Conservation (phyloP, 2,797 vertebrate species). For the Varecia variegata region DNA sequence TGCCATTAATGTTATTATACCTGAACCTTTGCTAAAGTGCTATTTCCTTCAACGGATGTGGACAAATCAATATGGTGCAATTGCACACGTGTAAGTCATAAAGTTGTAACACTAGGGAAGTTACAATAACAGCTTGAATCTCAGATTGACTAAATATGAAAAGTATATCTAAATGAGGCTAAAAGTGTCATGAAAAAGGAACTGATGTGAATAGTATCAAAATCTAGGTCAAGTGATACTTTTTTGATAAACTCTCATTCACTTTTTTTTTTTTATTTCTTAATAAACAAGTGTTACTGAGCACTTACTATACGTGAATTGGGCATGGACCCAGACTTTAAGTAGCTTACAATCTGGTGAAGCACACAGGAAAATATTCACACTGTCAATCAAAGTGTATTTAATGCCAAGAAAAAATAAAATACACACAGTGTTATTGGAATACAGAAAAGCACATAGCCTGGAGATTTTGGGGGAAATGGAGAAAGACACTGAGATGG, state of each 20-base stretch:
- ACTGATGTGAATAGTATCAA: background rate
- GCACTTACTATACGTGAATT: background rate
- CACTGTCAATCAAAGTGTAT: background rate
- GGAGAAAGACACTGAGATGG: background rate
- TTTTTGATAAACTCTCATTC: background rate
- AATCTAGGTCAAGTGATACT: background rate
- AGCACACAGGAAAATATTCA: background rate
- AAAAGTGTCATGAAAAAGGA: background rate
- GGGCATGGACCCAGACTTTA: background rate
- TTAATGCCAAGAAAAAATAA: background rate
- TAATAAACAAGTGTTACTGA: background rate
- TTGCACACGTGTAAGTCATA: background rate
- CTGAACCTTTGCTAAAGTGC: background rate
- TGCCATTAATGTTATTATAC: conserved; percentile 19
- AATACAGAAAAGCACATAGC: background rate
- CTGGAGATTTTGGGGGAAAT: background rate
- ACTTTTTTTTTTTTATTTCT: background rate
- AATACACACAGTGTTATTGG: background rate
- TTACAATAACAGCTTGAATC: background rate
- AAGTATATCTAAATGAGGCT: background rate
- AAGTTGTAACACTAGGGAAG: background rate
- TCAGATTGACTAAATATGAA: background rate
- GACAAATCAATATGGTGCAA: background rate
- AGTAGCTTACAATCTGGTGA: background rate
- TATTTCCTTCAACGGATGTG: background rate